phyloP scores from a whole-genome alignment of 2,113 vertebrate genomes.

The Balaeniceps rex region DNA sequence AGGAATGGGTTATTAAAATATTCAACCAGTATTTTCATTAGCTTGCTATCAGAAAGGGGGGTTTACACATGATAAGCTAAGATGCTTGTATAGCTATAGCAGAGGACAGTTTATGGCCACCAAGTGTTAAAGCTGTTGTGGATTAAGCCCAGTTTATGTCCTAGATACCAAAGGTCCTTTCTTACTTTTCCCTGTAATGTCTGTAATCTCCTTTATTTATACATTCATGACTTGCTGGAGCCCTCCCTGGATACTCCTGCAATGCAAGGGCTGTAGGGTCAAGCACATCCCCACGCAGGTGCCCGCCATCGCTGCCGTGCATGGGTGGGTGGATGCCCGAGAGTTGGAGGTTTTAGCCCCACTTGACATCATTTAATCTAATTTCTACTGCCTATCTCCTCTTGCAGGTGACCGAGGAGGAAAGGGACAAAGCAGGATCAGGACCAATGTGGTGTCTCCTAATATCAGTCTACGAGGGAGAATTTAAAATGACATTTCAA shows the following conservation, averaged over 20 bases:
- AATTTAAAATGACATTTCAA: conserved; percentile 29
- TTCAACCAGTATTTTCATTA: background rate
- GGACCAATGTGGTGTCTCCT: background rate
- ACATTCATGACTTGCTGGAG: background rate
- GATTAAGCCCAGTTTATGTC: background rate
- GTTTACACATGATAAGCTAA: background rate
- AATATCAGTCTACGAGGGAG: background rate
- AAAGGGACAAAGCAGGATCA: background rate
- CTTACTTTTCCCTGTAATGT: background rate
- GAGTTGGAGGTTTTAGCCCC: background rate
- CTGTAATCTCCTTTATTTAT: background rate
- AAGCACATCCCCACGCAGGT: background rate
- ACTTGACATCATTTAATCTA: background rate
- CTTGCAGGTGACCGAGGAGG: background rate
- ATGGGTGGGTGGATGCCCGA: background rate
- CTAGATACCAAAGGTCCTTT: background rate
- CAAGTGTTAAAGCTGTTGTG: background rate
- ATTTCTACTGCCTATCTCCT: background rate
- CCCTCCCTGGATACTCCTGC: background rate
- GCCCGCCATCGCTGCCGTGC: background rate
- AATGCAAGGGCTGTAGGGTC: fast-evolving
- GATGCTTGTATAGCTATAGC: background rate
- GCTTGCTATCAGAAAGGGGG: background rate
- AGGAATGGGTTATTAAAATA: background rate
- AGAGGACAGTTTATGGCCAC: background rate